phyloP scores from a whole-genome alignment of 2,113 vertebrate species.

The Aptenodytes patagonicus region DNA sequence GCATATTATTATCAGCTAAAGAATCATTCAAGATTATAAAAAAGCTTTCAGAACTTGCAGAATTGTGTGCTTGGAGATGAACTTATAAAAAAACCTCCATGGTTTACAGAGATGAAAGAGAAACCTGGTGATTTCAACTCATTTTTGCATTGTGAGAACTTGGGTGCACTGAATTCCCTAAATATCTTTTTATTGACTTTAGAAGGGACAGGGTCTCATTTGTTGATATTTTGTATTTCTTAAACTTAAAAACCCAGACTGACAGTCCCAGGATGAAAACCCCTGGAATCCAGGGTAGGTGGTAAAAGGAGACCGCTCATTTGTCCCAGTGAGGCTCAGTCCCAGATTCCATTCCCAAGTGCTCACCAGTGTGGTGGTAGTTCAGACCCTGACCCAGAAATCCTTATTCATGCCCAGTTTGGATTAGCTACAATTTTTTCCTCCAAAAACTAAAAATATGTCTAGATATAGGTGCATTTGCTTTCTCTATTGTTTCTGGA shows the following conservation, averaged over 20 bases:
- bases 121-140: neutral
- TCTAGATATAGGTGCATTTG: neutral
- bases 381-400: neutral
- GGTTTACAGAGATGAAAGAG: neutral
- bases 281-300: neutral
- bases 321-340: neutral
- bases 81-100: neutral
- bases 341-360: neutral
- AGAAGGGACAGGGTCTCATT: neutral
- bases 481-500: neutral
- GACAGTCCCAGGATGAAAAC: neutral
- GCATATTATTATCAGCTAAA: neutral
- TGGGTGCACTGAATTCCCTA: neutral
- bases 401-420: neutral
- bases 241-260: neutral
- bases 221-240: neutral
- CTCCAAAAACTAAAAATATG: neutral
- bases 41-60: neutral
- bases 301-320: neutral
- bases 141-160: neutral
- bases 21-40: neutral
- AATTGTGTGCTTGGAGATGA: neutral
- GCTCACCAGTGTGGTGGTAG: fast-evolving
- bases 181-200: neutral
- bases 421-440: neutral